A percentile compares a stretch with the other conserved stretches of the same genome.
phyloP scores from a whole-genome alignment of 1,140 invertebrate species.

The Lepidostoma basale region DNA sequence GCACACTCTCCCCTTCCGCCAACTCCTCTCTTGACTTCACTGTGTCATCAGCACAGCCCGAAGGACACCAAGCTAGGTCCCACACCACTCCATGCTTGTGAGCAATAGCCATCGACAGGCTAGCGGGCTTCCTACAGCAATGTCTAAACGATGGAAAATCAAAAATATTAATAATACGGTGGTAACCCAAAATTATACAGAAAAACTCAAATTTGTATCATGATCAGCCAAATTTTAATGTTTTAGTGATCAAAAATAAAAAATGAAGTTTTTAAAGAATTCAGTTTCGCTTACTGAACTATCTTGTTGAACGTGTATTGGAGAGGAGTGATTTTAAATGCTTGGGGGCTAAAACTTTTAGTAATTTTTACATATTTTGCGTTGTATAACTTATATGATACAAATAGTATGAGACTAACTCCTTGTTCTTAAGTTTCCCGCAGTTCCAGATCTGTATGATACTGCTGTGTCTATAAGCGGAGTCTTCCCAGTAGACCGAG shows the following conservation, averaged over 20 bases:
- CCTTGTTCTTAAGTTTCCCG: conserved; percentile 54
- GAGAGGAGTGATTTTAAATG: too few species aligned
- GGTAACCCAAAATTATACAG: too few species aligned
- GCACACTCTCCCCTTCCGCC: neutral
- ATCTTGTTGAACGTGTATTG: too few species aligned
- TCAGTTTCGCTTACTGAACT: too few species aligned
- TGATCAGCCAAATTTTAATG: too few species aligned
- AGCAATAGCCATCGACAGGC: conserved; percentile 63
- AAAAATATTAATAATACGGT: neutral
- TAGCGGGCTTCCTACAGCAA: conserved; percentile 45
- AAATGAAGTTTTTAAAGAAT: too few species aligned
- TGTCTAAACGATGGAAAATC: conserved; percentile 8
- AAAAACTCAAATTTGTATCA: too few species aligned
- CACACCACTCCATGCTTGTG: conserved; percentile 72
- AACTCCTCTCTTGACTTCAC: conserved; percentile 47
- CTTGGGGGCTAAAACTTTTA: too few species aligned
- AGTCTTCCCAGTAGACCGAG: conserved; percentile 50
- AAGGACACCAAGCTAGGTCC: conserved; percentile 78
- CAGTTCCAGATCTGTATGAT: conserved; percentile 68
- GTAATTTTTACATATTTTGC: conserved; percentile 32
- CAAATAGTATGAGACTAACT: conserved; percentile 19
- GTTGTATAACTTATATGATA: conserved; percentile 30
- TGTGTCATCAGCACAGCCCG: conserved; percentile 65
- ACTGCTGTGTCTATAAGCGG: conserved; percentile 53
- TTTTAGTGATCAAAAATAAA: too few species aligned